Evolutionary conservation across 2,113 vertebrate genomes (phyloP).

Genomic region (Mirza zaza): DNA sequence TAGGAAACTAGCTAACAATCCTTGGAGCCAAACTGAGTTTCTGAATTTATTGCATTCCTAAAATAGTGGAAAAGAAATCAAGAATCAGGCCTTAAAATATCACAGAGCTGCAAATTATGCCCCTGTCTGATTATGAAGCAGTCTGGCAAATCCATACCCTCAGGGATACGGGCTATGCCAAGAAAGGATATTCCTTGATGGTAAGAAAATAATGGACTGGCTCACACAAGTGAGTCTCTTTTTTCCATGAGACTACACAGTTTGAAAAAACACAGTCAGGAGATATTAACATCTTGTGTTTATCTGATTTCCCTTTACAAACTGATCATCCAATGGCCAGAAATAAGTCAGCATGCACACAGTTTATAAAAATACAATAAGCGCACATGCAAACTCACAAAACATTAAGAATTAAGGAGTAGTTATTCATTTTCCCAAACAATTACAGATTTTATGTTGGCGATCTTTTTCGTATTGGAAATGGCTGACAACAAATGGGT

Average conservation of each 20-base stretch:
- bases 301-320: neutral
- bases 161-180: neutral
- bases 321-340: neutral
- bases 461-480: neutral
- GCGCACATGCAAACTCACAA: neutral
- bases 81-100: constrained; percentile 56
- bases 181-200: neutral
- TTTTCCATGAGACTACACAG: neutral
- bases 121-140: constrained; percentile 18
- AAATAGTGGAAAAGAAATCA: constrained; percentile 68
- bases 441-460: neutral
- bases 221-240: neutral
- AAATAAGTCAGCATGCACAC: neutral
- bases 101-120: constrained; percentile 39
- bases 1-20: constrained; percentile 65
- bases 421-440: neutral
- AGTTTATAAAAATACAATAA: neutral
- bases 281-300: neutral
- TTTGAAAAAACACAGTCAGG: neutral
- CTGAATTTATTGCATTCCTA: constrained; percentile 35
- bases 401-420: neutral
- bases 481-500: neutral
- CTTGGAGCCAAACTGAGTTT: constrained; percentile 62
- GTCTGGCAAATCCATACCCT: neutral
- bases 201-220: neutral